Evolutionary conservation across 1,140 invertebrate genomes (phyloP), one percentile per base, ranked within the genome.

Genomic region (Oryctes rhinoceros): DNA sequence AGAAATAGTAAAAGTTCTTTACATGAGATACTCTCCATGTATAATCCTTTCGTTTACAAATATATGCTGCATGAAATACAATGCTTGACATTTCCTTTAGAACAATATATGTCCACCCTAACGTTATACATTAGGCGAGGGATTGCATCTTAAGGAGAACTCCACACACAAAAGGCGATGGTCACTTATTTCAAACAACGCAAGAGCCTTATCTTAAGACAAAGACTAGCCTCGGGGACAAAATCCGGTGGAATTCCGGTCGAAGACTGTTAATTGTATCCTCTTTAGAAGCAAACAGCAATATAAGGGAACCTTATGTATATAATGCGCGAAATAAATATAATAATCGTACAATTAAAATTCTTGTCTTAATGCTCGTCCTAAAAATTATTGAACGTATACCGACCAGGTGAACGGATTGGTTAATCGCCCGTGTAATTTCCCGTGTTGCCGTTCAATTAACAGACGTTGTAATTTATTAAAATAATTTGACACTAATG

Each of bases 211-310:
- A 67, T 62, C 76, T 80, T 80, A 80, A 80, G 80, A 80, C 80
- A 80, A 80, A 48, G 76, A 49, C 75, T 47, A 78, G 77, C 35
- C 59, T 49, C 75, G 44, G 80, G 71, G 39, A 44, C 39, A 37
- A 78, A 80, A 80, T 80, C 80, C 80, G 80, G 80, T 78, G 78
- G 77, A 65, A 48, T 80, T 80, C 80, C 80, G 80, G 80, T 80
- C 80, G 18, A 39, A 76, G 6, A 6, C 24, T 47, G 37, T 35
- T 71, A 24, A 71, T 71, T 71, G 30, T 35, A 30, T 37, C 11
- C 35, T 24, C 35, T 24, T 37, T 11, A 24, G 35, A 71, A 30
- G 35, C 11, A 24, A 71, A 71, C 13, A 24, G 20, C 35, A 35
- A 35, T 13, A 15, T 15, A 62, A 0, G 13, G 13, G 3, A 35